Base-by-base conservation (phyloP, 2,113 vertebrate genomes). In the Naja naja region DNA sequence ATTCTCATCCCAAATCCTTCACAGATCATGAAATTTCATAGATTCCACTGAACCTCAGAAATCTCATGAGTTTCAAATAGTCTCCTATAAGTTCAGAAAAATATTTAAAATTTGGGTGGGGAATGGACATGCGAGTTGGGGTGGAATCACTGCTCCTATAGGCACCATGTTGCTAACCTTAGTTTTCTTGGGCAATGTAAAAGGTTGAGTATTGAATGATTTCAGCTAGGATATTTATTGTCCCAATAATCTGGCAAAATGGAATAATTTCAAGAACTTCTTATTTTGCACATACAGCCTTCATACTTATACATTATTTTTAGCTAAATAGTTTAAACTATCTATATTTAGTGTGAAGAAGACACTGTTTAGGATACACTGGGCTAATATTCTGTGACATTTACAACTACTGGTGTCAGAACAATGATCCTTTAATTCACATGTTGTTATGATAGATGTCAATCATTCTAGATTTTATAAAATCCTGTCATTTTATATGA, bases 361-460 rank as follows among this genome's bases (percentile, higher is more conserved):
- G 95, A 91, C 89, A 85, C 0, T 0, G 60, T 85, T 95, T 8
- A 3, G 56, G 58, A 5, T 23, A 23, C 27, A 23, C 58, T 74
- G 92, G 87, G 49, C 74, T 97, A 95, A 96, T 97, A 94, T 96
- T 96, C 95, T 95, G 92, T 97, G 97, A 96, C 96, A 96, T 97
- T 97, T 96, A 94, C 93, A 56, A 25, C 96, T 60, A 10, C 90
- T 94, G 52, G 27, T 94, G 94, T 91, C 54, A 7, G 94, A 23
- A 23, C 20, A 1, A 94, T 0, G 91, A 90, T 94, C 94, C 81
- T 91, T 95, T 95, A 94, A 96, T 96, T 96, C 95, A 95, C 94
- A 92, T 96, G 94, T 95, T 97, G 96, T 96, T 96, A 45, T 94
- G 95, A 92, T 93, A 92, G 16, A 94, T 0, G 11, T 97, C 96